phyloP scores from a whole-genome alignment of 2,888 invertebrate species.

The Drosophila helvetica region DNA sequence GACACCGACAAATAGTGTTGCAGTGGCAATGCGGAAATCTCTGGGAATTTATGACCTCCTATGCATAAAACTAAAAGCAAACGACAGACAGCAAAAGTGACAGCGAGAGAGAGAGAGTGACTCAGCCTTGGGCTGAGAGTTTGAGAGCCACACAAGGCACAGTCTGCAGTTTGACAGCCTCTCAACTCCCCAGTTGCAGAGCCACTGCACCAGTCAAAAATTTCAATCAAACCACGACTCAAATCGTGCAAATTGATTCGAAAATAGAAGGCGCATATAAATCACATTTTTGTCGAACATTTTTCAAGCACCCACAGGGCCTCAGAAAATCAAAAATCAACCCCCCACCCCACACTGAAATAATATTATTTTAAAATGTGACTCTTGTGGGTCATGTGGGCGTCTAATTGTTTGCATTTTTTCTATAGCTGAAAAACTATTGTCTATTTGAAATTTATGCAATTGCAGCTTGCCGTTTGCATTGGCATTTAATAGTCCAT shows the following conservation, averaged over 20 bases:
- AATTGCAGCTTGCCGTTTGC: constrained; percentile 44
- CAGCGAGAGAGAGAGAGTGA: constrained; percentile 13
- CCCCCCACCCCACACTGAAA: not conserved
- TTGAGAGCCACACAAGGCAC: not conserved
- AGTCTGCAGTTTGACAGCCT: not conserved
- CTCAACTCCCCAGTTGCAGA: not conserved
- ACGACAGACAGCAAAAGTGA: constrained; percentile 2
- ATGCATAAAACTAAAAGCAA: constrained; percentile 30
- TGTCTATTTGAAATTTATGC: constrained; percentile 56
- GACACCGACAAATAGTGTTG: constrained; percentile 7
- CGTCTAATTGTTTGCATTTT: constrained; percentile 67
- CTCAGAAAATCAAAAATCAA: constrained; percentile 9
- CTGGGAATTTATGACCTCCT: constrained; percentile 51
- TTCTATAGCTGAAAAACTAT: constrained; percentile 21
- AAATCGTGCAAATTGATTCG: constrained; percentile 49
- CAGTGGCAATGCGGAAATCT: constrained; percentile 42
- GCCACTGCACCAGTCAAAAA: not conserved
- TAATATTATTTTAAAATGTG: constrained; percentile 20
- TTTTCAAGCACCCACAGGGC: constrained; percentile 44
- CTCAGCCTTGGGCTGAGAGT: constrained; percentile 9
- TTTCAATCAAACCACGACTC: constrained; percentile 28
- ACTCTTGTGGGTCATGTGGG: constrained; percentile 63
- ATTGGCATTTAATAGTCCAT: constrained; percentile 58
- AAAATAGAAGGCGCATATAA: constrained; percentile 45
- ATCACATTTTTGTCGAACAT: constrained; percentile 54